A percentile compares a stretch with the other conserved stretches of the same genome.
phyloP scores from a whole-genome alignment of 2,888 invertebrate genomes.

The Pharmacophagus antenor region DNA sequence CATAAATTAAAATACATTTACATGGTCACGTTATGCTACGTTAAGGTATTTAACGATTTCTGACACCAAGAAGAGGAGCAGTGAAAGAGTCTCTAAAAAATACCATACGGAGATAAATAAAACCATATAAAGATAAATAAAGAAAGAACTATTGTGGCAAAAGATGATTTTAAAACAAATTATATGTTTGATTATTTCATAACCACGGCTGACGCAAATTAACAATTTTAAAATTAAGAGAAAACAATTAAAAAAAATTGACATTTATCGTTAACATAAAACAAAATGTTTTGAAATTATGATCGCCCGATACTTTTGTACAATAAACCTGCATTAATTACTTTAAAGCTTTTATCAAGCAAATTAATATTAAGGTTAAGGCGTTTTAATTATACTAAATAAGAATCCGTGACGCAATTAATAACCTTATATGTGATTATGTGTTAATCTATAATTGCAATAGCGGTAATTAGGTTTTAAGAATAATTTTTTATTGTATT shows the following conservation, averaged over 20 bases:
- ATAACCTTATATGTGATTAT: conserved; percentile 10
- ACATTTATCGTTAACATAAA: background rate
- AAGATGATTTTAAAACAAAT: too few relatives aligned
- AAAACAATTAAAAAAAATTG: background rate
- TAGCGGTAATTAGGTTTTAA: background rate
- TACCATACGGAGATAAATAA: too few relatives aligned
- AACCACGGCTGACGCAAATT: too few relatives aligned
- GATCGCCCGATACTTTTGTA: background rate
- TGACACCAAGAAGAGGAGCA: too few relatives aligned
- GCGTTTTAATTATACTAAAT: conserved; percentile 11
- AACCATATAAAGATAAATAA: too few relatives aligned
- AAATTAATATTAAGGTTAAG: conserved; percentile 8
- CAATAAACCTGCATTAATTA: conserved; percentile 1
- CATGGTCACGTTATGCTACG: too few relatives aligned
- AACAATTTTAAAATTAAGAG: too few relatives aligned
- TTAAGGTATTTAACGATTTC: too few relatives aligned
- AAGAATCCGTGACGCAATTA: conserved; percentile 1
- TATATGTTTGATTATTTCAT: too few relatives aligned
- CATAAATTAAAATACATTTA: too few relatives aligned
- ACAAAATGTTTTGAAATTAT: background rate
- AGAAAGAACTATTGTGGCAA: too few relatives aligned
- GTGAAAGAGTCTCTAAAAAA: too few relatives aligned
- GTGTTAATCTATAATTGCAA: background rate
- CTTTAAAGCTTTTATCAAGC: conserved; percentile 4
- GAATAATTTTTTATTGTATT: background rate